A percentile compares a stretch with the other conserved stretches of the same genome.
phyloP scores from a whole-genome alignment of 1,140 invertebrate genomes.

The Heliconius congener region DNA sequence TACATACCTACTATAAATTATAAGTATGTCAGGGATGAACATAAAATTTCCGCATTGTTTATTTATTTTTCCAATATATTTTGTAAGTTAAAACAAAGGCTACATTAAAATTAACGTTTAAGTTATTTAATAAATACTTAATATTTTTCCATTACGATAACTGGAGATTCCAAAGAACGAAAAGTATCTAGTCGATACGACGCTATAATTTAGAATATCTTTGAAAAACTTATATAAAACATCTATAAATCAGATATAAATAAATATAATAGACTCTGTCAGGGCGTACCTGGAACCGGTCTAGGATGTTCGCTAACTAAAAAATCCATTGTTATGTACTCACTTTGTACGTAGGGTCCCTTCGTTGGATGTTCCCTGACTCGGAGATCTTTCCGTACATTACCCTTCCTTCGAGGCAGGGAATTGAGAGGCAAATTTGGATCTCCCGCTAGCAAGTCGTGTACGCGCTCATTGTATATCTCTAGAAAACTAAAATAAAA shows the following conservation, averaged over 20 bases:
- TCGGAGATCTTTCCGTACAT: constrained; percentile 83
- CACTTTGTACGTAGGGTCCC: constrained; percentile 96
- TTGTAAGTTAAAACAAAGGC: background rate
- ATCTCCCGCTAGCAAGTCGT: constrained; percentile 86
- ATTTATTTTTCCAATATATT: background rate
- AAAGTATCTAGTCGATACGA: too few species aligned
- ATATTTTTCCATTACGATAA: too few species aligned
- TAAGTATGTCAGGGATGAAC: background rate
- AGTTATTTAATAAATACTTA: too few species aligned
- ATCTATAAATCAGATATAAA: too few species aligned
- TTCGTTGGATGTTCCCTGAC: constrained; percentile 92
- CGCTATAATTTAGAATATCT: too few species aligned
- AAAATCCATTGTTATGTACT: constrained; percentile 44
- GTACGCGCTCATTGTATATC: constrained; percentile 93
- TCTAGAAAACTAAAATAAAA: constrained; percentile 86
- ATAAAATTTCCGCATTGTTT: constrained; percentile 1
- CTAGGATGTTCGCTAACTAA: too few species aligned
- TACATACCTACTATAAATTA: background rate
- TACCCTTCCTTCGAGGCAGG: constrained; percentile 56
- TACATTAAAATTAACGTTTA: background rate
- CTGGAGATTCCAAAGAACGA: background rate
- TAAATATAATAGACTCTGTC: too few species aligned
- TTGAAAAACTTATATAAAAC: too few species aligned
- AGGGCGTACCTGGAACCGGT: too few species aligned
- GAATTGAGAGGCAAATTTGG: constrained; percentile 56